phyloP scores from a whole-genome alignment of 2,113 vertebrate genomes.

The Grallaria varia region DNA sequence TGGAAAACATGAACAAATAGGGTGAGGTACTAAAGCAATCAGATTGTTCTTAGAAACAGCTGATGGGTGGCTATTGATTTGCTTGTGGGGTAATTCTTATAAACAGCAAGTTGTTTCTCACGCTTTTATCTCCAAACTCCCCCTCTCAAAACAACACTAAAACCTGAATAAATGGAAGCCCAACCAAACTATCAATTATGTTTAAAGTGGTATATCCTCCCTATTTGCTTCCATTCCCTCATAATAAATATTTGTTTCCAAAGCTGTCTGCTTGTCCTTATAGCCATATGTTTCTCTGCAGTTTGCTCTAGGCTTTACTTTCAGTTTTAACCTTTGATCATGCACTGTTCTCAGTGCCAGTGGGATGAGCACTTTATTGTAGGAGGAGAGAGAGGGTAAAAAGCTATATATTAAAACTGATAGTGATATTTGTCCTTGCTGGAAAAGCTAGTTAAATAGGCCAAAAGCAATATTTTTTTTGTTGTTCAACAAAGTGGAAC shows the following conservation, averaged over 20 bases:
- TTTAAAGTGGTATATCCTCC: not conserved
- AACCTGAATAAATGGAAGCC: not conserved
- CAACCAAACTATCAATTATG: not conserved
- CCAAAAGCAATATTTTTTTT: not conserved
- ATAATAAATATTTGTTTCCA: not conserved
- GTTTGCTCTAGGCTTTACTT: not conserved
- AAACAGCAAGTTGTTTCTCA: not conserved
- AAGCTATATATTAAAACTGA: not conserved
- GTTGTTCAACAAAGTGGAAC: not conserved
- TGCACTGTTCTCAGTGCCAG: not conserved
- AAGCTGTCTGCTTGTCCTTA: not conserved
- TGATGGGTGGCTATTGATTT: accelerated
- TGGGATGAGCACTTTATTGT: not conserved
- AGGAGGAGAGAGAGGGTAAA: not conserved
- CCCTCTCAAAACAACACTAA: not conserved
- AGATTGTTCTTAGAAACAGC: not conserved
- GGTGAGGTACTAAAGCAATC: not conserved
- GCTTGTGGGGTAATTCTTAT: not conserved
- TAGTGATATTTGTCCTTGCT: not conserved
- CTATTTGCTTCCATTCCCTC: not conserved
- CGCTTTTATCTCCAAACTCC: not conserved
- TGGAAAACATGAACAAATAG: not conserved
- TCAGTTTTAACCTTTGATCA: not conserved
- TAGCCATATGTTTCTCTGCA: not conserved
- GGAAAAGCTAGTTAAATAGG: not conserved